Conservation (phyloP, 2,797 vertebrate species). For the Bradypus variegatus region DNA sequence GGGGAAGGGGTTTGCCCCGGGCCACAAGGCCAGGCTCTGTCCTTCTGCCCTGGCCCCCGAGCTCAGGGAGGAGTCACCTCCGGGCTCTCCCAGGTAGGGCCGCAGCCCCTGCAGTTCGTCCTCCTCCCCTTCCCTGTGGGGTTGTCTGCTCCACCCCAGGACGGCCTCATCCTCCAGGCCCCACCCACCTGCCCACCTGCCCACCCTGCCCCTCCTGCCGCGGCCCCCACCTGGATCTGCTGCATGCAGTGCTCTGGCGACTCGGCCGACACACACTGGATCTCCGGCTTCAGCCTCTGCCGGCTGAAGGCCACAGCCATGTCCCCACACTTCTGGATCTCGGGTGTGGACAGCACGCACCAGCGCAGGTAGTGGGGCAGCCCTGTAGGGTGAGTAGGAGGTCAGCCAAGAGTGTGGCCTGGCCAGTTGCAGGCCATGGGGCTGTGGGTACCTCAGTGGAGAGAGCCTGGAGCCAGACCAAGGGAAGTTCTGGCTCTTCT, state of each 20-base stretch:
- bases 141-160: not conserved
- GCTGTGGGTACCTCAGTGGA: not conserved
- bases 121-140: not conserved
- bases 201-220: accelerated
- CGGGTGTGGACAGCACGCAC: constrained; percentile 85
- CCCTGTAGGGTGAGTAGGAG: constrained; percentile 57
- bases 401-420: not conserved
- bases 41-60: not conserved
- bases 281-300: constrained; percentile 77
- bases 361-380: constrained; percentile 80
- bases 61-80: not conserved
- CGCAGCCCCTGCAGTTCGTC: not conserved
- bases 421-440: too few relatives aligned
- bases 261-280: constrained; percentile 82
- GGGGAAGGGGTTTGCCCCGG: not conserved
- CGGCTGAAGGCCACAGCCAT: constrained; percentile 81
- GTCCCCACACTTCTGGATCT: constrained; percentile 87
- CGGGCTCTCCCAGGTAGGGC: not conserved
- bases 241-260: constrained; percentile 84
- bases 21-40: not conserved
- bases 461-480: not conserved
- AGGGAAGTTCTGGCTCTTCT: not conserved
- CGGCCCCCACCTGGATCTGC: constrained; percentile 70
- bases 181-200: not conserved
- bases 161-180: not conserved